Evolutionary conservation across 1,140 invertebrate species (phyloP).

Genomic region (Drosophila kanapiae): DNA sequence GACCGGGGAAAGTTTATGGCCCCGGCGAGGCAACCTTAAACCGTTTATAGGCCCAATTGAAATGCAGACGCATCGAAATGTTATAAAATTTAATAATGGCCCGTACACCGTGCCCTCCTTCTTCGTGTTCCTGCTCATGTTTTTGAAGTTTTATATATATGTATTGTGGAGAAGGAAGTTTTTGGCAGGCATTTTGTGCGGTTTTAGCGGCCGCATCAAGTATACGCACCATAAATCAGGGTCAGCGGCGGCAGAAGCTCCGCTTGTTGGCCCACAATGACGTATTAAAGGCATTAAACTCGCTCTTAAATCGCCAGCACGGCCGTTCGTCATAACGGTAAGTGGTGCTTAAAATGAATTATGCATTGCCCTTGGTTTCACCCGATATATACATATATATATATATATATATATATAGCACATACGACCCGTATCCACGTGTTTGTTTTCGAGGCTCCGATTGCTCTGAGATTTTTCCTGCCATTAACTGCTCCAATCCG

Average conservation of each 20-base stretch:
- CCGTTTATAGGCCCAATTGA: slow-evolving; percentile 73
- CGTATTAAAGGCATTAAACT: slow-evolving; percentile 80
- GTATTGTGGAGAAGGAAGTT: slow-evolving; percentile 37
- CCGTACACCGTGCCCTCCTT: background rate
- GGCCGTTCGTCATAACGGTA: slow-evolving; percentile 73
- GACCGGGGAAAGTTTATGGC: slow-evolving; percentile 55
- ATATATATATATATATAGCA: slow-evolving; percentile 22
- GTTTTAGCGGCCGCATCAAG: slow-evolving; percentile 74
- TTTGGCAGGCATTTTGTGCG: slow-evolving; percentile 62
- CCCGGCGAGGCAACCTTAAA: slow-evolving; percentile 48
- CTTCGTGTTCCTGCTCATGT: slow-evolving; percentile 24
- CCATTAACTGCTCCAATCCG: slow-evolving; percentile 15
- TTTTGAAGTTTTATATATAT: slow-evolving; percentile 59
- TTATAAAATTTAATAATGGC: slow-evolving; percentile 79
- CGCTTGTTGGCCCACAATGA: slow-evolving; percentile 50
- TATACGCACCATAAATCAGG: slow-evolving; percentile 81
- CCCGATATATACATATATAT: slow-evolving; percentile 33
- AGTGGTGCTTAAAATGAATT: slow-evolving; percentile 83
- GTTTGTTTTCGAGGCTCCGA: slow-evolving; percentile 29
- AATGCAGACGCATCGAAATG: slow-evolving; percentile 80
- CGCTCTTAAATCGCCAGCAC: slow-evolving; percentile 69
- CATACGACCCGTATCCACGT: slow-evolving; percentile 17
- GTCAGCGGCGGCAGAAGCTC: slow-evolving; percentile 57
- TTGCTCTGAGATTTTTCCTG: slow-evolving; percentile 50
- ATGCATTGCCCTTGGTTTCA: slow-evolving; percentile 58